Conservation (phyloP, 2,888 invertebrate species). For the Platycheirus albimanus region DNA sequence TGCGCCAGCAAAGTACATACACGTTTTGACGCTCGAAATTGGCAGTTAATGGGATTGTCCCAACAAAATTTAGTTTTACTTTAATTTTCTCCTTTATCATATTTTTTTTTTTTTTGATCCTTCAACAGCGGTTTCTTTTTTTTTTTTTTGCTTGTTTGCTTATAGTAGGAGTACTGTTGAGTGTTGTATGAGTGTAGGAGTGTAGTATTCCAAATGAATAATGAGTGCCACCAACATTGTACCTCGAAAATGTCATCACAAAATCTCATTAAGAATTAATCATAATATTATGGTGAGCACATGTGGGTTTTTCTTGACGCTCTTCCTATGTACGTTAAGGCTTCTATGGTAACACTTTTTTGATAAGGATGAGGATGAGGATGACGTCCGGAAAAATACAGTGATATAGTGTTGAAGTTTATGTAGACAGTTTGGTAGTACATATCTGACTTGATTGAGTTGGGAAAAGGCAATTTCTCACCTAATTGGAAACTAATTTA, state of each 20-base stretch:
- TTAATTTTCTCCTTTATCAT: background rate
- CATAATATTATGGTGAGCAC: constrained; percentile 25
- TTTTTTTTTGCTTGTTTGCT: too few relatives aligned
- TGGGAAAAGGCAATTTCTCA: constrained; percentile 31
- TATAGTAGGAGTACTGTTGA: too few relatives aligned
- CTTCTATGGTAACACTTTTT: constrained; percentile 26
- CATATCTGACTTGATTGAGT: constrained; percentile 22
- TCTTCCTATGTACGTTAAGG: background rate
- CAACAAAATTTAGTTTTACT: constrained; percentile 46
- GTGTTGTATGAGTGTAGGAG: background rate
- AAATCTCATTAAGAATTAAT: constrained; percentile 71
- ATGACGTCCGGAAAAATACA: constrained; percentile 1
- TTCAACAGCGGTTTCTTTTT: constrained; percentile 18
- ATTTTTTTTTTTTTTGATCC: too few relatives aligned
- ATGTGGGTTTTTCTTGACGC: constrained; percentile 5
- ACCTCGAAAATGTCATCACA: constrained; percentile 60
- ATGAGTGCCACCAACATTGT: constrained; percentile 48
- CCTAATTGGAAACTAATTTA: constrained; percentile 46
- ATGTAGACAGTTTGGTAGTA: background rate
- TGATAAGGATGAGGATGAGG: constrained; percentile 11
- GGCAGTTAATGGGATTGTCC: constrained; percentile 35
- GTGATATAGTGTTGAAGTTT: constrained; percentile 24
- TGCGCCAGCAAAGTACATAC: background rate
- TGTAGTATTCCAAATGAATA: constrained; percentile 37
- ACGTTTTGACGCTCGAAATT: background rate